Percentiles rank a stretch among this genome's conserved stretches.
phyloP scores from a whole-genome alignment of 2,888 invertebrate genomes.

The Dolichopus griseipennis region DNA sequence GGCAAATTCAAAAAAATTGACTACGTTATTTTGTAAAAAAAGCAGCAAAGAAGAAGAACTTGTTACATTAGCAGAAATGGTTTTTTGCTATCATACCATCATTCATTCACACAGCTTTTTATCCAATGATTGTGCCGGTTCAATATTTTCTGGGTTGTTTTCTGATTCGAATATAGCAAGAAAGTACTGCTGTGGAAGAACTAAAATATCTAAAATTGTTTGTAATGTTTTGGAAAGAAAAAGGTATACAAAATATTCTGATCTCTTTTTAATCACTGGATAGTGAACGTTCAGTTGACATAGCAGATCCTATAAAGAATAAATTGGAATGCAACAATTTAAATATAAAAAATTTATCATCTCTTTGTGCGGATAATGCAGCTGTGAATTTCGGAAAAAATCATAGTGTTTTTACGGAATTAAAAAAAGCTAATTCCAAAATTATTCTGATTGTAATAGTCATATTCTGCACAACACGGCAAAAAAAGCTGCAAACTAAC shows the following conservation, averaged over 20 bases:
- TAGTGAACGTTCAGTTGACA: too few species aligned
- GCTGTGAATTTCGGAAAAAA: constrained; percentile 14
- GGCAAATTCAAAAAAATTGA: constrained; percentile 2
- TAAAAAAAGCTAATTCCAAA: too few species aligned
- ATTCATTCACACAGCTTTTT: too few species aligned
- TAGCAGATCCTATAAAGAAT: too few species aligned
- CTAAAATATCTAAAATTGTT: too few species aligned
- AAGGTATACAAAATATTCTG: background rate
- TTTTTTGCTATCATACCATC: background rate
- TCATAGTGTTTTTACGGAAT: constrained; percentile 12
- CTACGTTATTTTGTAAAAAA: background rate
- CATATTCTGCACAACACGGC: too few species aligned
- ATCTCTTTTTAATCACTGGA: too few species aligned
- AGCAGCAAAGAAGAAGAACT: constrained; percentile 2
- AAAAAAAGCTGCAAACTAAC: constrained; percentile 8
- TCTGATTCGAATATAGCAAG: too few species aligned
- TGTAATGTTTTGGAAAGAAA: background rate
- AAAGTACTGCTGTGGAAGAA: too few species aligned
- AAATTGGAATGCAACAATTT: background rate
- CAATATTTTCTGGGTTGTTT: too few species aligned
- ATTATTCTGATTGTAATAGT: too few species aligned
- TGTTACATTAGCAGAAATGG: background rate
- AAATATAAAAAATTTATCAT: constrained; percentile 4
- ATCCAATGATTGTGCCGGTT: too few species aligned
- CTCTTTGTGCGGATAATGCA: constrained; percentile 12